A percentile compares a stretch with the other conserved stretches of the same genome.
Evolutionary conservation across 53 echinoderm and acorn worm genomes (phyloP).

Genomic region (Mesocentrotus franciscanus): DNA sequence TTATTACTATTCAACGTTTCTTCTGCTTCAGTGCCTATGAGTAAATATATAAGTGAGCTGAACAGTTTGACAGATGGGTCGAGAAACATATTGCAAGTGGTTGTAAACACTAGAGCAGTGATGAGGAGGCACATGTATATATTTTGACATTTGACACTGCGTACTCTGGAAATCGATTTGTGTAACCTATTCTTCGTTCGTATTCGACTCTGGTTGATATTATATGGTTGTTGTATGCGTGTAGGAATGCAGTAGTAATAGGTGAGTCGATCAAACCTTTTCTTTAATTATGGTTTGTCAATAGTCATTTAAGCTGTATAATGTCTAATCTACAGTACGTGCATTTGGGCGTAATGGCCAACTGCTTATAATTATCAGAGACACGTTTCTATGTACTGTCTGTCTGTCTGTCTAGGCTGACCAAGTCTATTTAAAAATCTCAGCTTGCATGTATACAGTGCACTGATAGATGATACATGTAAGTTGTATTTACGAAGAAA

Average conservation of each 20-base stretch:
- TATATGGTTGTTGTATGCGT: neutral
- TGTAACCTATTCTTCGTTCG: neutral
- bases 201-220: neutral
- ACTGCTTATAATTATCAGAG: neutral
- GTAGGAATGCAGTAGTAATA: neutral
- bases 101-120: neutral
- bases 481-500: too few species aligned
- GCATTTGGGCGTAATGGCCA: neutral
- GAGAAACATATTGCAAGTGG: neutral
- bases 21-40: neutral
- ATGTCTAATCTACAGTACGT: neutral
- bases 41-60: neutral
- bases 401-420: neutral
- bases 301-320: neutral
- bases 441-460: neutral
- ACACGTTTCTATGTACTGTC: neutral
- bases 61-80: neutral
- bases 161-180: neutral
- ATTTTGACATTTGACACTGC: neutral
- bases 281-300: conserved; percentile 2
- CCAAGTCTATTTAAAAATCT: neutral
- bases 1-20: neutral
- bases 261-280: neutral
- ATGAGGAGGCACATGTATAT: neutral
- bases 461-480: too few species aligned